Evolutionary conservation across 2,888 invertebrate species (phyloP), one percentile per base, ranked within the genome.

Genomic region (Spodoptera exigua): DNA sequence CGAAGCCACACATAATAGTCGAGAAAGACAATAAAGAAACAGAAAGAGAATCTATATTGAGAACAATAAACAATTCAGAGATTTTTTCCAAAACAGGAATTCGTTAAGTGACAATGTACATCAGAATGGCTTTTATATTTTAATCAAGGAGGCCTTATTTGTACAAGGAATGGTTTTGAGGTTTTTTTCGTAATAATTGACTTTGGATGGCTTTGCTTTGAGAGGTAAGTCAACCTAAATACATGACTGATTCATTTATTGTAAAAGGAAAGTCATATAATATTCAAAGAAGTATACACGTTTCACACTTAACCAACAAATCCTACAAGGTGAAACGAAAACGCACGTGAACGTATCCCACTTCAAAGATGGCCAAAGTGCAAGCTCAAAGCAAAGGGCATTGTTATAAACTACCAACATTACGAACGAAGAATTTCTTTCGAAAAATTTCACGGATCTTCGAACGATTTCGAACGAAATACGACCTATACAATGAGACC

Each of bases 371-470:
- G 11, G 2, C 32, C 16, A 40, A 44, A 14, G 12, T 21, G 7
- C 14, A 49, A 62, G 36, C 4, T 39, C 37, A 27, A 51, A 36
- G 16, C 27, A 7, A 9, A 46, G 37, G 10, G 1, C 48, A 35
- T 48, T 37, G 46, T 52, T 12, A 52, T 32, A 46, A 57, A 53
- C 58, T 67, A 67, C 46, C 41, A 72, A 72, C 44, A 72, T 43
- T n/a, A 34, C 17, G 37, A 60, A 36, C 53, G 27, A 47, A 48
- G 32, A 58, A 73, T 27, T 67, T 66, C 63, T 68, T 66, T 55
- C 57, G 51, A 63, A 74, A 70, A 74, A 79, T 76, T 79, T 78
- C 70, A 77, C 68, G 77, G 68, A 45, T 61, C 59, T 64, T 51
- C 61, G 61, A 52, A 37, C 59, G 47, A 52, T 40, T 52, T 65